These are phyloP conservation scores for Pholis gunnellus DNA, from an alignment of 2,113 vertebrate genomes.

Conservation along the genomic window DNA sequence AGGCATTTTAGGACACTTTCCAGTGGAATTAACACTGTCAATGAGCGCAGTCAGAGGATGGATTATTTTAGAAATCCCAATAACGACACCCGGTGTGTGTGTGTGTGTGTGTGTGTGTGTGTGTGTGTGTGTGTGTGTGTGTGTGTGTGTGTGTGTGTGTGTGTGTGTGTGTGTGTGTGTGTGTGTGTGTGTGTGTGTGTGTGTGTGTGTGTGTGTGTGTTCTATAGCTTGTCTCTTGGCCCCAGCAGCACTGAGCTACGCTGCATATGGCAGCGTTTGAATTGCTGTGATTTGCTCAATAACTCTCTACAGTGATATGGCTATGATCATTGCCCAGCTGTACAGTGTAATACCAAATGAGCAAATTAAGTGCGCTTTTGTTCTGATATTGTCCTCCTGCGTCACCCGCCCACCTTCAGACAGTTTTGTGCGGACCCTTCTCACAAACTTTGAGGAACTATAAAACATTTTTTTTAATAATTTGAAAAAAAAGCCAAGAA, in stretches of 20 bases:
- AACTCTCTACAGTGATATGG: constrained; percentile 55
- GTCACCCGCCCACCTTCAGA: constrained; percentile 17
- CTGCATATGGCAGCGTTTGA: constrained; percentile 54
- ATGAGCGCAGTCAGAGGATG: constrained; percentile 65
- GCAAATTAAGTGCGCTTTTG: constrained; percentile 47
- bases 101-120: neutral
- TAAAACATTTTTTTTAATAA: neutral
- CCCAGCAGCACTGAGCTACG: constrained; percentile 20
- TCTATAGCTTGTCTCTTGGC: constrained; percentile 28
- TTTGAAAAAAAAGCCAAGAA: constrained; percentile 20
- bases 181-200: neutral
- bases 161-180: neutral
- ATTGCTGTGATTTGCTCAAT: constrained; percentile 61
- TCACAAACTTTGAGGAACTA: constrained; percentile 8
- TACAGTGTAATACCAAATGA: constrained; percentile 46
- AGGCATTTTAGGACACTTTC: constrained; percentile 74
- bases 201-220: neutral
- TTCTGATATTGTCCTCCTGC: constrained; percentile 25
- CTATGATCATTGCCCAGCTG: constrained; percentile 67
- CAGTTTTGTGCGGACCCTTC: neutral
- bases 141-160: constrained; percentile 4
- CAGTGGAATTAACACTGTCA: constrained; percentile 75
- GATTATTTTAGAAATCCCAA: constrained; percentile 60
- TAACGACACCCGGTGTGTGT: constrained; percentile 6
- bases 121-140: neutral